A percentile compares a stretch with the other conserved stretches of the same genome.
These are phyloP conservation scores for Guaruba guarouba DNA, from an alignment of 2,113 vertebrate species.

Conservation along the genomic window DNA sequence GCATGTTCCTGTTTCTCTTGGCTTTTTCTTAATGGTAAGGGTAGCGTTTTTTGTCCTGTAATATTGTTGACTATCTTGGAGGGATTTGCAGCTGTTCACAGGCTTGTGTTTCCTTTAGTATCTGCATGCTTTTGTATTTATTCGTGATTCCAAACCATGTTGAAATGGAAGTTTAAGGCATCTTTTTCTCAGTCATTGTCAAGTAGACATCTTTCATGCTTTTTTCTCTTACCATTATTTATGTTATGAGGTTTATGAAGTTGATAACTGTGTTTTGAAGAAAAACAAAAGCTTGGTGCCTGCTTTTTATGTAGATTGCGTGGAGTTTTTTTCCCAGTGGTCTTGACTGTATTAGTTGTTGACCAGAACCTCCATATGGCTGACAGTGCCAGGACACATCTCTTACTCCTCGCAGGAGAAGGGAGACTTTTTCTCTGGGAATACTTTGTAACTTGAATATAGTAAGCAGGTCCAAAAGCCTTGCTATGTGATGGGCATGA, in stretches of 20 bases:
- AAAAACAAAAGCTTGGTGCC: background rate
- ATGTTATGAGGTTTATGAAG: background rate
- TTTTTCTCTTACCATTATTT: background rate
- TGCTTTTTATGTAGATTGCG: background rate
- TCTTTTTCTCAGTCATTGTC: background rate
- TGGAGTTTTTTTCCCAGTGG: fast-evolving
- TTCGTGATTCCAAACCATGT: background rate
- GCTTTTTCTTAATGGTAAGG: background rate
- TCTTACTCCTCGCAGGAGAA: background rate
- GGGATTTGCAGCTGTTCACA: background rate
- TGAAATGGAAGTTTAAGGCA: background rate
- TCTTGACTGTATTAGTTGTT: background rate
- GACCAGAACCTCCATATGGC: background rate
- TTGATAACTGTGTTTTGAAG: background rate
- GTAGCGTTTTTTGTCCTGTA: background rate
- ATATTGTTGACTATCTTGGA: background rate
- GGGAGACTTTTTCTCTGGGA: background rate
- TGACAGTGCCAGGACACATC: background rate
- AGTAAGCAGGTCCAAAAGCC: background rate
- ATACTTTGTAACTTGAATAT: background rate
- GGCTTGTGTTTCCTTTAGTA: background rate
- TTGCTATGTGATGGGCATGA: background rate
- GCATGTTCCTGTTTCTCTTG: background rate
- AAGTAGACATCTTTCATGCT: background rate
- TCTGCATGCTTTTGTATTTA: background rate